Conservation (phyloP, 2,888 invertebrate species). For the Drosophila antonietae region DNA sequence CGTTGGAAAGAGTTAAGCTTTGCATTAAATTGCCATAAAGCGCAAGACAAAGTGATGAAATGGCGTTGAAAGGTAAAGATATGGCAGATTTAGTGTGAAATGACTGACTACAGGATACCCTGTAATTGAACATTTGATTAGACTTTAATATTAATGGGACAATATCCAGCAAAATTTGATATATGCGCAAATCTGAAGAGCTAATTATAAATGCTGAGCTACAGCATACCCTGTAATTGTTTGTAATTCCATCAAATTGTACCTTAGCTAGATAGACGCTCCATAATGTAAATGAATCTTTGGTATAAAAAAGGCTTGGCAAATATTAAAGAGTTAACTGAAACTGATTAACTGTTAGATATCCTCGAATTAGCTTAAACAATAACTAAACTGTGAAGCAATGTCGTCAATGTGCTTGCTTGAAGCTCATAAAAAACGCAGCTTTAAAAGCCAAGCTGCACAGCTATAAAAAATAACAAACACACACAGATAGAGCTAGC, state of each 20-base stretch:
- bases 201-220: neutral
- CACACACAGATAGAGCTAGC: neutral
- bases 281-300: neutral
- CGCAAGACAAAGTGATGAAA: no score
- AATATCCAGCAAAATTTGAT: no score
- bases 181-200: neutral
- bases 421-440: neutral
- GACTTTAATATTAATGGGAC: no score
- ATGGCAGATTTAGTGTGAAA: neutral
- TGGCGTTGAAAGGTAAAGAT: neutral
- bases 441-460: constrained; percentile 7
- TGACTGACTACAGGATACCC: neutral
- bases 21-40: neutral
- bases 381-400: neutral
- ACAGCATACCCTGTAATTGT: neutral
- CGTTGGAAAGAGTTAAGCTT: neutral
- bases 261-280: neutral
- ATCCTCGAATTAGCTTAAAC: neutral
- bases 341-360: no score
- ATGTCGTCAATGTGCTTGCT: no score
- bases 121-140: neutral
- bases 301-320: neutral
- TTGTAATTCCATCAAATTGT: neutral
- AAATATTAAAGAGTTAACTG: neutral
- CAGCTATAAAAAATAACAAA: constrained; percentile 35